Base-by-base conservation (phyloP, 37 sponge, comb jelly and placozoan genomes). In the Lycopodina hypogea region DNA sequence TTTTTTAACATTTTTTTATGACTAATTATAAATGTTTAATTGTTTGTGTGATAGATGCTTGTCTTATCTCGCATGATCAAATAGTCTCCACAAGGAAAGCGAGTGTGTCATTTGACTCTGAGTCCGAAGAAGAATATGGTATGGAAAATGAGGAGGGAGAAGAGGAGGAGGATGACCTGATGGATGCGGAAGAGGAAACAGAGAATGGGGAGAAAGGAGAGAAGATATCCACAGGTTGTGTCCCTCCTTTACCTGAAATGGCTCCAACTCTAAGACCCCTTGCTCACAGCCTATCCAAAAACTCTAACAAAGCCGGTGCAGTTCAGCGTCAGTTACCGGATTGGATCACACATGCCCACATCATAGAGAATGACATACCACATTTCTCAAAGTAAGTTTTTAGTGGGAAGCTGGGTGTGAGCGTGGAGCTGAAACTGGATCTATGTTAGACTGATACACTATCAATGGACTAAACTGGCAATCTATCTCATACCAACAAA, bases 301-400 rank as follows among this genome's bases (percentile, higher is more conserved):
- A 35, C 24, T 7, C 12, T 18, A 62, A 28, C 2, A 45, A 19
- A 8, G 9, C 2, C 1, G 32, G 37, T 30, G 52, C 29, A 19
- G 84, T 84, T 26, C 69, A 80, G 3, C 29, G 68, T 18, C 77
- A 74, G 68, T 68, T 90, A 32, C 90, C 90, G 30, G 68, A 72
- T 21, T 90, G 90, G 90, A 82, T 90, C 37, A 36, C 48, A 19
- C 1, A 83, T n/a, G 80, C 80, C 24, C 28, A 76, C 41, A 36
- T 76, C 2, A 77, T 92, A 42, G 77, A 75, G 39, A 61, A 45
- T 32, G 86, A 92, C 58, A 88, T 92, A 56, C 22, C 18, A 39
- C n/a, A 38, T 1, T 56, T 51, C 42, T 76, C 76, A 2, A 76
- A 42, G 76, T 76, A 56, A n/a, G 24, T 8, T 67, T 11, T 67